Evolutionary conservation across 1,140 invertebrate genomes (phyloP).

Genomic region (Tenebrio molitor): DNA sequence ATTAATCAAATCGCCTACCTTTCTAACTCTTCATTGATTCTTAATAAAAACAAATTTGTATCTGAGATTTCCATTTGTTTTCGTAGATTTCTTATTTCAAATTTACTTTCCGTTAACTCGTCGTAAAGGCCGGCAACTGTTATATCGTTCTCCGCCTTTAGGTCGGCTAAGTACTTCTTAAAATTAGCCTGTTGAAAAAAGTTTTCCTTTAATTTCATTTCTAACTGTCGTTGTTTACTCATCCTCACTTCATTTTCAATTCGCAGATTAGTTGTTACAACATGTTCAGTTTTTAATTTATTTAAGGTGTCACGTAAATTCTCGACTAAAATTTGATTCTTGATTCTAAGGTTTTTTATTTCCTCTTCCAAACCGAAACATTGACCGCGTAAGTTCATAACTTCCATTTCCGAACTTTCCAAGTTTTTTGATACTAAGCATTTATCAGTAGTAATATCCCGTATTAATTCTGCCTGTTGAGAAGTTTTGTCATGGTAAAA

Average conservation of each 20-base stretch:
- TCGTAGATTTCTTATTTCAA: slow-evolving; percentile 15
- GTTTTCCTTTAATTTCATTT: slow-evolving; percentile 14
- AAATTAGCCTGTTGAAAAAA: not conserved
- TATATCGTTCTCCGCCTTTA: slow-evolving; percentile 10
- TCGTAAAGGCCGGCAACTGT: not conserved
- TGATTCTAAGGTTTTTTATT: not conserved
- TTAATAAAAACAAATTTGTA: not conserved
- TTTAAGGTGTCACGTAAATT: not conserved
- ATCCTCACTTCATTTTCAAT: not conserved
- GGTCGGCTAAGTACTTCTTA: not conserved
- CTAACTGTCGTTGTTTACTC: not conserved
- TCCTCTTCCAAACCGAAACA: not conserved
- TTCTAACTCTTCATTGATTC: slow-evolving; percentile 22
- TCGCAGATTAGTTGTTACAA: not conserved
- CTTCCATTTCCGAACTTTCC: not conserved
- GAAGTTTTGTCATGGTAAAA: not conserved
- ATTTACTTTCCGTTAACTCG: slow-evolving; percentile 30
- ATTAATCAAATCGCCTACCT: no score
- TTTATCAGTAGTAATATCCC: not conserved
- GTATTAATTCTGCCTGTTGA: not conserved
- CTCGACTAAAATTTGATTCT: not conserved
- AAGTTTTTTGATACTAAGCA: not conserved
- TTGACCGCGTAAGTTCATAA: not conserved
- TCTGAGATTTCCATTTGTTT: slow-evolving; percentile 6
- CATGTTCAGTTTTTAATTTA: not conserved